Percentiles rank a stretch among this genome's conserved stretches.
These are phyloP conservation scores for Lycocerus yunnanus DNA, from an alignment of 2,888 invertebrate genomes.

Conservation along the genomic window DNA sequence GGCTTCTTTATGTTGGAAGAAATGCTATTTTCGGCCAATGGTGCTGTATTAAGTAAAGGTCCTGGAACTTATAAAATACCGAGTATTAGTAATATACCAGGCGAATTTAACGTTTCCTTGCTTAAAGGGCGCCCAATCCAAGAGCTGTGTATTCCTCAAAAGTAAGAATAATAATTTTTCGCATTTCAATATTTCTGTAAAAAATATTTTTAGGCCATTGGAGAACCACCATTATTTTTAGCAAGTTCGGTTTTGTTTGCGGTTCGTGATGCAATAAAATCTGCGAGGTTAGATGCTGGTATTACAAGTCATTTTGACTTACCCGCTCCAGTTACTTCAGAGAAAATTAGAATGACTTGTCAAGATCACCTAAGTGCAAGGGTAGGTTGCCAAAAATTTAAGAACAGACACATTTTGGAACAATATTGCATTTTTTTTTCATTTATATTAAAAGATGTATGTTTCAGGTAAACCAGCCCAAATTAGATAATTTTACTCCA, in stretches of 20 bases:
- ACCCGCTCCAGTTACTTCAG: constrained; percentile 86
- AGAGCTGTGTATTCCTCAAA: constrained; percentile 94
- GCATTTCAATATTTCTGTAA: neutral
- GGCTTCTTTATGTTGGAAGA: constrained; percentile 92
- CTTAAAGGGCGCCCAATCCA: constrained; percentile 86
- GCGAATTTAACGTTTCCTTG: constrained; percentile 89
- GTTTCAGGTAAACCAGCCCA: neutral
- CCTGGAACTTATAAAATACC: constrained; percentile 96
- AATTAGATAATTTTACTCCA: neutral
- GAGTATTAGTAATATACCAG: constrained; percentile 88
- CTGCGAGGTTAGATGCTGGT: constrained; percentile 76
- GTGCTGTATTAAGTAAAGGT: constrained; percentile 80
- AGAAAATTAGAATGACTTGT: constrained; percentile 88
- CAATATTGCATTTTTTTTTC: neutral
- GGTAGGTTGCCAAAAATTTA: constrained; percentile 57
- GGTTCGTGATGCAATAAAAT: constrained; percentile 82
- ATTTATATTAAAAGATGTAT: neutral
- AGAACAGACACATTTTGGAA: neutral
- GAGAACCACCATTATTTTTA: constrained; percentile 93
- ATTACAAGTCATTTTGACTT: constrained; percentile 64
- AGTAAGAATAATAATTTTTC: constrained; percentile 57
- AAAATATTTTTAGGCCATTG: constrained; percentile 74
- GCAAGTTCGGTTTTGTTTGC: constrained; percentile 88
- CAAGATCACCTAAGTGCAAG: constrained; percentile 79
- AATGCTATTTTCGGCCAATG: constrained; percentile 82